Evolutionary conservation across 2,888 invertebrate genomes (phyloP).

Genomic region (Hemicrepidius hirtus): DNA sequence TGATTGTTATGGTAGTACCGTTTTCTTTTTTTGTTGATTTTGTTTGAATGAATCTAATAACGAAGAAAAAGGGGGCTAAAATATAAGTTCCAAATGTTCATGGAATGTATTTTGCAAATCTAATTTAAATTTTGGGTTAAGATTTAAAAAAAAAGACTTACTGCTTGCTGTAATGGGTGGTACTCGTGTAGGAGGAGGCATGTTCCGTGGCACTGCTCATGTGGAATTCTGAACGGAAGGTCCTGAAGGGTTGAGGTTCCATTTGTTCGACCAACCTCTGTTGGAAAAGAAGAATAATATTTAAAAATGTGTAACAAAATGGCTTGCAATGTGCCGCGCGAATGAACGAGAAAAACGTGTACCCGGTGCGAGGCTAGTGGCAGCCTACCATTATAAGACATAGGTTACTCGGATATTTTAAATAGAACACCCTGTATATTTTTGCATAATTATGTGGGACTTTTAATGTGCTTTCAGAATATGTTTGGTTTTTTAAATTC

Average conservation of each 20-base stretch:
- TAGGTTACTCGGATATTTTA: too few species aligned
- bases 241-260: constrained; percentile 82
- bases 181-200: constrained; percentile 76
- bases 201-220: constrained; percentile 80
- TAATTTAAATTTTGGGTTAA: constrained; percentile 4
- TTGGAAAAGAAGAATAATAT: constrained; percentile 53
- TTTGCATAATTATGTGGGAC: too few species aligned
- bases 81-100: too few species aligned
- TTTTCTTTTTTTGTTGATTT: constrained; percentile 65
- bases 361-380: too few species aligned
- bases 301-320: neutral
- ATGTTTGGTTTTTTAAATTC: too few species aligned
- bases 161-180: constrained; percentile 78
- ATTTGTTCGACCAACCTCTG: constrained; percentile 81
- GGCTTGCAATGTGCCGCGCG: too few species aligned
- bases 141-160: constrained; percentile 73
- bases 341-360: too few species aligned
- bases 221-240: constrained; percentile 90
- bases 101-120: too few species aligned
- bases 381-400: too few species aligned
- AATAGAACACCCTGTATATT: too few species aligned
- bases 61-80: neutral
- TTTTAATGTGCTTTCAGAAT: too few species aligned
- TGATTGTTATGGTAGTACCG: constrained; percentile 67
- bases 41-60: constrained; percentile 56